Conservation (phyloP, 2,888 invertebrate genomes). For the Standfussiana lucernea region DNA sequence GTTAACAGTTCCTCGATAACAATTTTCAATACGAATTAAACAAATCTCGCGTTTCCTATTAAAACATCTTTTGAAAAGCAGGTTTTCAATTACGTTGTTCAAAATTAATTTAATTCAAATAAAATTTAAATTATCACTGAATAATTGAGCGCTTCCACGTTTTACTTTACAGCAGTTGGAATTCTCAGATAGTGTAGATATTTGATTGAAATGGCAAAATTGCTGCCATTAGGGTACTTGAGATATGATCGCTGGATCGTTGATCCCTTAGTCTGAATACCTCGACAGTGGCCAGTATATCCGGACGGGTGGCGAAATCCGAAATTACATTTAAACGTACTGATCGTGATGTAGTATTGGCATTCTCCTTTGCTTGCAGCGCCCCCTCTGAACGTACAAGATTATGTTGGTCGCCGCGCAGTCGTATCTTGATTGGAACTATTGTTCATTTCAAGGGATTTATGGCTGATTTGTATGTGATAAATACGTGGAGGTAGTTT, state of each 20-base stretch:
- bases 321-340: conserved; percentile 38
- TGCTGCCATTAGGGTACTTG: conserved; percentile 75
- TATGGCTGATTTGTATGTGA: conserved; percentile 65
- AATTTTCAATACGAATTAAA: conserved; percentile 55
- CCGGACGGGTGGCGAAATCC: conserved; percentile 21
- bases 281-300: conserved; percentile 44
- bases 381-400: conserved; percentile 26
- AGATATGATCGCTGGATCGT: conserved; percentile 68
- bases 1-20: conserved; percentile 19
- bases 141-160: conserved; percentile 49
- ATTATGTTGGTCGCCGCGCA: conserved; percentile 43
- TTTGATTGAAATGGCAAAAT: conserved; percentile 83
- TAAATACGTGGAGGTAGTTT: conserved; percentile 54
- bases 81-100: conserved; percentile 45
- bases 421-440: conserved; percentile 77
- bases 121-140: conserved; percentile 26
- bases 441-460: conserved; percentile 76
- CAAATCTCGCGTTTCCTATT: conserved; percentile 52
- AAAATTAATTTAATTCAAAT: conserved; percentile 53
- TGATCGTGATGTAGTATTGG: neutral
- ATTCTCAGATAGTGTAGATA: conserved; percentile 73
- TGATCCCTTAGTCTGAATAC: conserved; percentile 61
- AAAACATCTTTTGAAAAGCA: conserved; percentile 60
- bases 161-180: conserved; percentile 31
- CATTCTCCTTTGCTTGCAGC: conserved; percentile 32